Base-by-base conservation (phyloP, 92 coral and sea anemone genomes). In the Muricea muricata region DNA sequence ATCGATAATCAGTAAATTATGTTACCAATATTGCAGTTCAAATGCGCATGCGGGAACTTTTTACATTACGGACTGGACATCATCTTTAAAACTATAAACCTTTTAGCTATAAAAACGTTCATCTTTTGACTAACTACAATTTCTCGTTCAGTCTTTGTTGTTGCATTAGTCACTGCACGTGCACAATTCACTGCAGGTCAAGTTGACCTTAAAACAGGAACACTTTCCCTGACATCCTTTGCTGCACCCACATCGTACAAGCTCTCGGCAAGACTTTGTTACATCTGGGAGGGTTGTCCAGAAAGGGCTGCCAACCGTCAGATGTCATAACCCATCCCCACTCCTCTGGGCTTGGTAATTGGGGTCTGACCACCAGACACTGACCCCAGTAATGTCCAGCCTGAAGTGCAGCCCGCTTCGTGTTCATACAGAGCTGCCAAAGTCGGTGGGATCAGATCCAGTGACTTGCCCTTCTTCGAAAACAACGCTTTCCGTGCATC, bases 241-340 rank as follows among this genome's bases (percentile, higher is more conserved):
- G 35, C 69, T 69, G 56, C 86, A 82, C 23, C 68, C 81, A 25
- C 89, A 79, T 11, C 65, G 60, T 4, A 86, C 86, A 15, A 86
- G 89, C 50, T 86, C 73, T 7, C 47, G 79, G 33, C 86, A 79
- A 29, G 86, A 79, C 28, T 47, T 48, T 29, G 46, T 79, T 9
- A 79, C 73, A 24, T 79, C 89, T 33, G 89, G 80, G 10, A 86
- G 89, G 31, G 89, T 34, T 50, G 89, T 79, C 89, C 80, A 86
- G 39, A 29, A n/a, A 78, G 24, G 89, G 89, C 41, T 45, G 55
- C 85, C 85, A 78, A 23, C 52, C 17, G 30, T 61, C 80, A 17
- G 47, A 24, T 4, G 31, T 48, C 35, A 26, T 21, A 17, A 66
- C 73, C 86, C 80, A 70, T 17, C 80, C 86, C 86, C 86, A 82